phyloP scores from a whole-genome alignment of 1,140 invertebrate genomes.

The Heterodera carotae region DNA sequence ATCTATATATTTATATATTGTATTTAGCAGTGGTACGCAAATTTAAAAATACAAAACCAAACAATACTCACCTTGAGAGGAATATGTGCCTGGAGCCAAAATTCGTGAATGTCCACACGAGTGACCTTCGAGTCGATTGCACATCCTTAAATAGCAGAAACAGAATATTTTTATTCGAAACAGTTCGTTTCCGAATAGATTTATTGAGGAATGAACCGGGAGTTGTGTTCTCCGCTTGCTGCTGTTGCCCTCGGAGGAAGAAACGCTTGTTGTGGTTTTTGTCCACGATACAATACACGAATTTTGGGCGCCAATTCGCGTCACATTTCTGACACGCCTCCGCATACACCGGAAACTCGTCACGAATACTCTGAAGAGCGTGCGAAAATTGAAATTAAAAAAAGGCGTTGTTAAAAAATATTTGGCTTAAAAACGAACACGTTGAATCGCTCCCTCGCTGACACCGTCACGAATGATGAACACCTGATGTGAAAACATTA shows the following conservation, averaged over 20 bases:
- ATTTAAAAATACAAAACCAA: not conserved
- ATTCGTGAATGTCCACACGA: conserved; percentile 31
- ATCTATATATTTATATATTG: not conserved
- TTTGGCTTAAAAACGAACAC: not conserved
- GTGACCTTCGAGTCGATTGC: conserved; percentile 30
- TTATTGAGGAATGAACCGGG: conserved; percentile 22
- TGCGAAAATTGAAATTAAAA: not conserved
- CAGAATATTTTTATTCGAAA: too few relatives aligned
- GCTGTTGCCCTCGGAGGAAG: conserved; percentile 7
- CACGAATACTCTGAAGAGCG: not conserved
- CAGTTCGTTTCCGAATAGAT: too few relatives aligned
- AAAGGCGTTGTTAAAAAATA: too few relatives aligned
- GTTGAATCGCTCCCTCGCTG: conserved; percentile 30
- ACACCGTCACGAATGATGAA: conserved; percentile 39
- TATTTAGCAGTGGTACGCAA: not conserved
- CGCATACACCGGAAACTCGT: conserved; percentile 4
- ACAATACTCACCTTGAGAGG: not conserved
- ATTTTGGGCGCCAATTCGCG: conserved; percentile 27
- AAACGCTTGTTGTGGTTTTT: conserved; percentile 47
- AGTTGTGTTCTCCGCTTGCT: conserved; percentile 9
- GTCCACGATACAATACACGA: conserved; percentile 34
- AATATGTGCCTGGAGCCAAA: conserved; percentile 32
- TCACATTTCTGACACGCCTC: not conserved
- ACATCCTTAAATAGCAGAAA: not conserved
- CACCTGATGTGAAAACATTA: conserved; percentile 4